Evolutionary conservation across 2,888 invertebrate genomes (phyloP).

Genomic region (Biston stratarius): DNA sequence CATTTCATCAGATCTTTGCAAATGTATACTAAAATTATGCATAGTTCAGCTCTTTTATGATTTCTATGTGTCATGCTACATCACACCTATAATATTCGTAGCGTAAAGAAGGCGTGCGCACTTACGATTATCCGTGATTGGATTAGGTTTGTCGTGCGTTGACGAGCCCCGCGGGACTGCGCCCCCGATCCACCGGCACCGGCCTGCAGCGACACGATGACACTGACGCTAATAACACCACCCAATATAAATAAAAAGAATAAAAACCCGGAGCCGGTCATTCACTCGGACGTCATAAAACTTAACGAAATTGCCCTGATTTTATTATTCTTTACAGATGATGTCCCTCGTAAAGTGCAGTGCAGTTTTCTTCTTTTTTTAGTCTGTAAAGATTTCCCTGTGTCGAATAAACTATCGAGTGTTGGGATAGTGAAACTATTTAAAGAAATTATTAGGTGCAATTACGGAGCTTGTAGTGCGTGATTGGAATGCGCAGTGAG

Average conservation of each 20-base stretch:
- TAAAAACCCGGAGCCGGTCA: constrained; percentile 62
- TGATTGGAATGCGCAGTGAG: constrained; percentile 80
- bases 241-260: constrained; percentile 67
- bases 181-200: constrained; percentile 63
- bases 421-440: constrained; percentile 66
- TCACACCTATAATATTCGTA: constrained; percentile 45
- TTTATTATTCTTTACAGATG: constrained; percentile 62
- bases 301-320: constrained; percentile 57
- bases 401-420: constrained; percentile 20
- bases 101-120: constrained; percentile 70
- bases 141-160: constrained; percentile 87
- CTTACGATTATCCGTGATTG: constrained; percentile 85
- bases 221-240: constrained; percentile 70
- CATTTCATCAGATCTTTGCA: background rate
- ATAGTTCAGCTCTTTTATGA: background rate
- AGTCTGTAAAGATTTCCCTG: constrained; percentile 41
- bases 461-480: constrained; percentile 85
- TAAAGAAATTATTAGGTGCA: constrained; percentile 86
- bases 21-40: background rate
- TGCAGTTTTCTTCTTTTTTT: constrained; percentile 41
- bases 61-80: constrained; percentile 23
- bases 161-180: constrained; percentile 88
- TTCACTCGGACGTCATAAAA: constrained; percentile 60
- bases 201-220: constrained; percentile 72
- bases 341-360: constrained; percentile 53